These are phyloP conservation scores for Cinara cedri DNA, from an alignment of 2,888 invertebrate species.

Conservation along the genomic window DNA sequence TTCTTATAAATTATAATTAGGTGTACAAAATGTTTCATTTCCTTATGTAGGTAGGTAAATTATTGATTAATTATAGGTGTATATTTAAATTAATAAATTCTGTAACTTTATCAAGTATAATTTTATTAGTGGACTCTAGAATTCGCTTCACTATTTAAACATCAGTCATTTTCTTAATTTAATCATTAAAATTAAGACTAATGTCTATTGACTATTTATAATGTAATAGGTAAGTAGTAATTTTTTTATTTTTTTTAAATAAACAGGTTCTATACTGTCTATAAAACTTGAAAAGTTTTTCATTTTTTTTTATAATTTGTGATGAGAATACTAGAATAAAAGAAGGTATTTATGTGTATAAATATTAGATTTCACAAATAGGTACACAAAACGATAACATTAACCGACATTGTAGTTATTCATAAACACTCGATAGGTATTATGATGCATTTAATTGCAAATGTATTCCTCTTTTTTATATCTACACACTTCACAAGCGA, in stretches of 20 bases:
- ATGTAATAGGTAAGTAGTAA: constrained; percentile 20
- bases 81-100: constrained; percentile 2
- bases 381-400: not conserved
- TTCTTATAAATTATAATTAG: not conserved
- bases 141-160: constrained; percentile 36
- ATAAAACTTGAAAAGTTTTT: not conserved
- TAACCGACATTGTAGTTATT: constrained; percentile 27
- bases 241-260: constrained; percentile 3
- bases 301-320: not conserved
- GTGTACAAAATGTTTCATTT: constrained; percentile 8
- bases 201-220: constrained; percentile 40
- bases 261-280: not conserved
- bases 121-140: not conserved
- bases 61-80: constrained; percentile 10
- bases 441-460: constrained; percentile 72
- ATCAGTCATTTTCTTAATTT: constrained; percentile 48
- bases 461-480: constrained; percentile 82
- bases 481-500: constrained; percentile 82
- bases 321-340: constrained; percentile 14
- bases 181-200: constrained; percentile 17
- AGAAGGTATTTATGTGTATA: not conserved
- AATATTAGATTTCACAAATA: not conserved
- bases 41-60: not conserved
- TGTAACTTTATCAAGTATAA: constrained; percentile 12
- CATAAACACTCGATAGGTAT: not conserved